Conservation (phyloP, 2,888 invertebrate species). For the Colletes collaris region DNA sequence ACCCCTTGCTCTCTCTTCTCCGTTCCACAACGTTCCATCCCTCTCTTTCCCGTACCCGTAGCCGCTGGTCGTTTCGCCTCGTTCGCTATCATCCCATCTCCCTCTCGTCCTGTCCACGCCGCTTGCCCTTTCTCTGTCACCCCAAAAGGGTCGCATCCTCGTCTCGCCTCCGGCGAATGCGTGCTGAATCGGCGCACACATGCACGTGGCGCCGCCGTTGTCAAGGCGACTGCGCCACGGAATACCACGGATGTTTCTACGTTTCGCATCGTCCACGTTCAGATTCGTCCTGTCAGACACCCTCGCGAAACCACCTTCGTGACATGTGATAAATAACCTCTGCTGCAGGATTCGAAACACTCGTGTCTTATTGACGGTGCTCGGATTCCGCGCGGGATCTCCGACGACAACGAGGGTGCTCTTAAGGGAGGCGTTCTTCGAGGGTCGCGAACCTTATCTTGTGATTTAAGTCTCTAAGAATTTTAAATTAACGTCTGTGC, state of each 20-base stretch:
- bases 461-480: too few species aligned
- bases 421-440: background rate
- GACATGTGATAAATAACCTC: slow-evolving; percentile 19
- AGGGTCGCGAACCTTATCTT: too few species aligned
- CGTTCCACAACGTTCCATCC: slow-evolving; percentile 39
- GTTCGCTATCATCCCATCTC: slow-evolving; percentile 6
- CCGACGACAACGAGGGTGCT: background rate
- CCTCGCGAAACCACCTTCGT: background rate
- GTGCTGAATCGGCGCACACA: slow-evolving; percentile 69
- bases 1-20: slow-evolving; percentile 53
- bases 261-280: slow-evolving; percentile 30
- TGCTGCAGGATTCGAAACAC: too few species aligned
- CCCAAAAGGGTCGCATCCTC: slow-evolving; percentile 28
- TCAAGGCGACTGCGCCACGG: slow-evolving; percentile 80
- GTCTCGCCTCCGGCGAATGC: slow-evolving; percentile 34
- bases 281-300: slow-evolving; percentile 27
- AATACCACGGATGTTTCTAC: slow-evolving; percentile 52
- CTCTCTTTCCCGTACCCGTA: slow-evolving; percentile 14
- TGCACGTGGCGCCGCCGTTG: slow-evolving; percentile 79
- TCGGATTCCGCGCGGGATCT: background rate
- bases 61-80: too few species aligned
- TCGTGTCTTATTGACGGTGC: background rate
- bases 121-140: slow-evolving; percentile 23
- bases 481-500: too few species aligned
- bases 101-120: slow-evolving; percentile 20